Evolutionary conservation across 2,113 vertebrate species (phyloP).

Genomic region (Caranx melampygus): DNA sequence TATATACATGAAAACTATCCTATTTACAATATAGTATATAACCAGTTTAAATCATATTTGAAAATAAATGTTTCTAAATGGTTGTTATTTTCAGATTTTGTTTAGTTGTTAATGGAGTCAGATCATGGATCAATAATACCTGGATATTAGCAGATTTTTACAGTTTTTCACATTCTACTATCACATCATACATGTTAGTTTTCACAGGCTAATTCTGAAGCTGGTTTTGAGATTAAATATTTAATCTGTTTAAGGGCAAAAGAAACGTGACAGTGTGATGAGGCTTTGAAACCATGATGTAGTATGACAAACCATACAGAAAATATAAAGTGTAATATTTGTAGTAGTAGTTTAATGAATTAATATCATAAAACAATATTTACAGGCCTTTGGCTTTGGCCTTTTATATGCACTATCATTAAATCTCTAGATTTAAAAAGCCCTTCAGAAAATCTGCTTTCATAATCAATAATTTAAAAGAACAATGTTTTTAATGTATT

Average conservation of each 20-base stretch:
- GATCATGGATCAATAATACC: too few relatives aligned
- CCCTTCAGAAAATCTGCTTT: background rate
- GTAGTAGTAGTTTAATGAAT: background rate
- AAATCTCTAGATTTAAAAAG: background rate
- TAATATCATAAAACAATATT: background rate
- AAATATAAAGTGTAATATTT: background rate
- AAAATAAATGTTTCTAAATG: background rate
- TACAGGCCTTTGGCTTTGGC: background rate
- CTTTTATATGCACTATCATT: background rate
- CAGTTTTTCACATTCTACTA: too few relatives aligned
- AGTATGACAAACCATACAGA: background rate
- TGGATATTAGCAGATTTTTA: too few relatives aligned
- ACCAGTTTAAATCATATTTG: background rate
- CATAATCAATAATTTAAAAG: background rate
- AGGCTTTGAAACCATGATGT: background rate
- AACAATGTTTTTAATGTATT: background rate
- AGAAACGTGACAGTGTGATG: background rate
- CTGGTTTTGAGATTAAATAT: background rate
- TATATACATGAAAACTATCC: too few relatives aligned
- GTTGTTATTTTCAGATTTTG: too few relatives aligned
- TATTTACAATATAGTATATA: too few relatives aligned
- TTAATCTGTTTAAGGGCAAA: background rate
- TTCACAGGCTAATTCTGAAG: background rate
- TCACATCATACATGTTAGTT: background rate
- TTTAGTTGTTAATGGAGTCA: too few relatives aligned